These are phyloP conservation scores for Hippolais icterina DNA, from an alignment of 2,113 vertebrate species.

Conservation along the genomic window DNA sequence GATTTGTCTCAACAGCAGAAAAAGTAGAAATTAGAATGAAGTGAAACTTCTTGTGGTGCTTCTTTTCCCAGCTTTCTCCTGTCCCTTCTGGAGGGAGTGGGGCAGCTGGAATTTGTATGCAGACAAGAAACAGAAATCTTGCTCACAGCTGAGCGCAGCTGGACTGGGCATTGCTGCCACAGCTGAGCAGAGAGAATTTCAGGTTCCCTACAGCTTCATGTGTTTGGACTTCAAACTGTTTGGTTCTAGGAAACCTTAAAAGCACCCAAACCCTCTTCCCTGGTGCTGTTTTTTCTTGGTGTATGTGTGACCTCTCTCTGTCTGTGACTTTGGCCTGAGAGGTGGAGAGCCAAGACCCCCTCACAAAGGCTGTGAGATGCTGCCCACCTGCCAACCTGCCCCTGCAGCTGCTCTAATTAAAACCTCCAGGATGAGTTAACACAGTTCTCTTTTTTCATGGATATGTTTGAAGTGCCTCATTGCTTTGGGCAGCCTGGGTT, in stretches of 20 bases:
- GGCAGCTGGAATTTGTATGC: accelerated
- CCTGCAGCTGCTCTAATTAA: neutral
- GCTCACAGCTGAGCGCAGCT: neutral
- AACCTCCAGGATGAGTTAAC: neutral
- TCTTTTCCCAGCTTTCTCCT: neutral
- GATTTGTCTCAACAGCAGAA: neutral
- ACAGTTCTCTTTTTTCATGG: neutral
- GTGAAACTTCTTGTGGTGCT: neutral
- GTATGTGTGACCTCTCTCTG: neutral
- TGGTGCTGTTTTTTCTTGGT: neutral
- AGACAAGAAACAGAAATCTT: accelerated
- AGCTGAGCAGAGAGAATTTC: neutral
- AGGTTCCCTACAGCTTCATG: neutral
- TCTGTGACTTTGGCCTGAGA: neutral
- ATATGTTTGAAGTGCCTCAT: neutral
- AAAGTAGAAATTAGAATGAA: neutral
- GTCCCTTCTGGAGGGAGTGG: neutral
- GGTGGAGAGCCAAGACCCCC: neutral
- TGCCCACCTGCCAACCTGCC: neutral
- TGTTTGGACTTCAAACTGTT: neutral
- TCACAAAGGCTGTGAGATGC: neutral
- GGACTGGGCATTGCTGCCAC: neutral
- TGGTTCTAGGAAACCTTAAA: neutral
- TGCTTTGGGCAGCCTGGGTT: neutral
- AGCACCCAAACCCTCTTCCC: neutral